phyloP scores from a whole-genome alignment of 2,113 vertebrate species.

The Chaenogobius annularis region DNA sequence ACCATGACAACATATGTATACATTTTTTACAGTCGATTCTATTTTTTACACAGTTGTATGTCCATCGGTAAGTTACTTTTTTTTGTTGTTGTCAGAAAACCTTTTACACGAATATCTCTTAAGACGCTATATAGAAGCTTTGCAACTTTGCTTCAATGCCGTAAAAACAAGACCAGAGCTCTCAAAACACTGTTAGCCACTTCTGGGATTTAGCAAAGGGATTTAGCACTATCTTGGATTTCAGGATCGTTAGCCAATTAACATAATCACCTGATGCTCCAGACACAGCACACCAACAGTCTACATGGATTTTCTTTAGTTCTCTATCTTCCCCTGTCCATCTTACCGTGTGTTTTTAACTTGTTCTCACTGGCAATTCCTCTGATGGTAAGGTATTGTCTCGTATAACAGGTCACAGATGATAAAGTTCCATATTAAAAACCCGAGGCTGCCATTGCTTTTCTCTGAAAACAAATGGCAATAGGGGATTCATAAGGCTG shows the following conservation, averaged over 20 bases:
- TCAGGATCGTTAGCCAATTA: slow-evolving; percentile 71
- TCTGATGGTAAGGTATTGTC: slow-evolving; percentile 13
- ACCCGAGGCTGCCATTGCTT: neutral
- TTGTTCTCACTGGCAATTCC: slow-evolving; percentile 24
- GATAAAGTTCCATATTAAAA: slow-evolving; percentile 3
- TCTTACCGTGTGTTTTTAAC: slow-evolving; percentile 17
- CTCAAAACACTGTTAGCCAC: slow-evolving; percentile 9
- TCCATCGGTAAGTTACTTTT: no score
- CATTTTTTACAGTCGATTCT: no score
- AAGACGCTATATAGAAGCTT: neutral
- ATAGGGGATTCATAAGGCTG: neutral
- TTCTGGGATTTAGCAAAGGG: slow-evolving; percentile 31
- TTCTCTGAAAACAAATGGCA: neutral
- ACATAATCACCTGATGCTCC: slow-evolving; percentile 60
- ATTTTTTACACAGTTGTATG: no score
- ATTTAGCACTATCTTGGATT: slow-evolving; percentile 54
- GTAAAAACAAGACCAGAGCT: neutral
- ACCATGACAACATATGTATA: no score
- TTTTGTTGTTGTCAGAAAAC: neutral
- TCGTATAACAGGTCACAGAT: slow-evolving; percentile 13
- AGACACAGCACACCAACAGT: slow-evolving; percentile 51
- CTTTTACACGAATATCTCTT: neutral
- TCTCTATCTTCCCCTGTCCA: slow-evolving; percentile 36
- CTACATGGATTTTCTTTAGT: slow-evolving; percentile 67
- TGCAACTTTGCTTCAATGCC: neutral